These are phyloP conservation scores for Phengaris arion DNA, from an alignment of 2,888 invertebrate species.

Conservation along the genomic window DNA sequence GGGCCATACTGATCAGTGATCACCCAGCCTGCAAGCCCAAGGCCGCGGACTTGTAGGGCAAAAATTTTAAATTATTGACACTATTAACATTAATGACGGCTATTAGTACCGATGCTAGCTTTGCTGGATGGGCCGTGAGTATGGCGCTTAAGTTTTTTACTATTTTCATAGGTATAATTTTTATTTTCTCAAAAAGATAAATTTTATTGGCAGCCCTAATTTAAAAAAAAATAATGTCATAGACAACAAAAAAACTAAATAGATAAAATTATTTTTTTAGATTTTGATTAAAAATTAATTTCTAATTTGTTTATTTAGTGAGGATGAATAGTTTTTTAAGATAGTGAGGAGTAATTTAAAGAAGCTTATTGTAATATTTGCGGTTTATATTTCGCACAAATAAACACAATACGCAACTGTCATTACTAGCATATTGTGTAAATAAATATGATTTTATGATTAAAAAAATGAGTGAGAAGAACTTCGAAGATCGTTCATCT, in stretches of 20 bases:
- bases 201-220: background rate
- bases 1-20: too few relatives aligned
- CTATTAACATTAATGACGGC: too few relatives aligned
- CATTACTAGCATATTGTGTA: conserved; percentile 16
- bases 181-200: too few relatives aligned
- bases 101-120: too few relatives aligned
- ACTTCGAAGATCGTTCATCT: conserved; percentile 59
- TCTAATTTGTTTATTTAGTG: background rate
- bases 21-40: too few relatives aligned
- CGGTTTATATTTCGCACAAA: conserved; percentile 12
- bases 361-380: background rate
- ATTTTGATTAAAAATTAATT: background rate
- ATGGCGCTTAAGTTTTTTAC: too few relatives aligned
- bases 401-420: conserved; percentile 18
- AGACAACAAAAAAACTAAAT: conserved; percentile 6
- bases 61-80: too few relatives aligned
- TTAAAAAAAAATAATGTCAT: background rate
- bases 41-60: too few relatives aligned
- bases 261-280: background rate
- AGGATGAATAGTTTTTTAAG: background rate
- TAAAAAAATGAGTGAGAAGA: conserved; percentile 65
- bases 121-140: too few relatives aligned
- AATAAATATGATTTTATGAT: conserved; percentile 10
- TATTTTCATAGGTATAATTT: too few relatives aligned
- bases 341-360: background rate